Percentiles rank a stretch among this genome's conserved stretches.
phyloP scores from a whole-genome alignment of 2,797 vertebrate species.

The Melanotaenia pygmaea region DNA sequence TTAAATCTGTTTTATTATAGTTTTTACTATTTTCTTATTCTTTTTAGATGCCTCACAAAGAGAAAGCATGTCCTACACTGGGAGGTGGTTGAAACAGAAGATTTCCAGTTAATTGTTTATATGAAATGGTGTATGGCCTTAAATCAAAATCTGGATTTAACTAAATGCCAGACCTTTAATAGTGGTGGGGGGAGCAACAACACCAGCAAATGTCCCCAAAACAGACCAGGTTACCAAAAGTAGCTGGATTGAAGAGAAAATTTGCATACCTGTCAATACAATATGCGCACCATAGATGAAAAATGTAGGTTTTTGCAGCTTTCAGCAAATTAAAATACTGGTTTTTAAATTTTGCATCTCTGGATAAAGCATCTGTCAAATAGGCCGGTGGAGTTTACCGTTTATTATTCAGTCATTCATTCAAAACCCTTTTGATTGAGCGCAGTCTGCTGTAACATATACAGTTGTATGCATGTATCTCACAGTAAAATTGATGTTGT shows the following conservation, averaged over 20 bases:
- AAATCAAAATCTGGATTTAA: background rate
- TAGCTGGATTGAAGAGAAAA: too few relatives aligned
- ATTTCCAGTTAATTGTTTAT: background rate
- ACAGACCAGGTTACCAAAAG: background rate
- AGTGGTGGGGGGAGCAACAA: background rate
- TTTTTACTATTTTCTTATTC: background rate
- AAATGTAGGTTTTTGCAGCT: too few relatives aligned
- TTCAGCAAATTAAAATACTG: too few relatives aligned
- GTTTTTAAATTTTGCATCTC: too few relatives aligned
- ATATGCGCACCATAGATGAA: too few relatives aligned
- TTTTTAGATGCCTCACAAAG: constrained; percentile 8
- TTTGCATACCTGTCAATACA: too few relatives aligned
- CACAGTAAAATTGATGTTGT: too few relatives aligned
- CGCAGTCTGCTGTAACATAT: background rate
- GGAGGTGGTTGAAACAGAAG: background rate
- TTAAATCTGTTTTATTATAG: background rate
- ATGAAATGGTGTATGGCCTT: background rate
- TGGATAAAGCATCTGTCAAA: background rate
- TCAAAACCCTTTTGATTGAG: background rate
- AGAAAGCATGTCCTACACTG: background rate
- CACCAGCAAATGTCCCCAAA: background rate
- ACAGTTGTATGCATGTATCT: background rate
- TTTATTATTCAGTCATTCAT: background rate
- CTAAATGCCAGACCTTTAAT: background rate
- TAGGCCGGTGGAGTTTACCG: background rate